These are phyloP conservation scores for Choreutis nemorana DNA, from an alignment of 2,888 invertebrate genomes.

Conservation along the genomic window DNA sequence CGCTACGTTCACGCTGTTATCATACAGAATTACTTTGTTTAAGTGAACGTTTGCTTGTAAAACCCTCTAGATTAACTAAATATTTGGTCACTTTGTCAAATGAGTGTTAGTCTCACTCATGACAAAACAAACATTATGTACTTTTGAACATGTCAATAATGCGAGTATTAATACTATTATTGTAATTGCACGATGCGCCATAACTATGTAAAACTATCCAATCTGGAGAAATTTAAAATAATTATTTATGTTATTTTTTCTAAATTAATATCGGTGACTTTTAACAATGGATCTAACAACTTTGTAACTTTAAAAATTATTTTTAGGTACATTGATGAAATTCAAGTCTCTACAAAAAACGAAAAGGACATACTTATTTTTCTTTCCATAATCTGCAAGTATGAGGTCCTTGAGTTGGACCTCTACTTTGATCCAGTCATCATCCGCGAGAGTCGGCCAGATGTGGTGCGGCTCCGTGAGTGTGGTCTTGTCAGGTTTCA, in stretches of 20 bases:
- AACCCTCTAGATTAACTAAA: no score
- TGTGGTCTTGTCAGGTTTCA: conserved; percentile 99
- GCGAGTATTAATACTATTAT: no score
- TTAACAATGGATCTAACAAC: background rate
- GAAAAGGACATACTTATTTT: conserved; percentile 83
- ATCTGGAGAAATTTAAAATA: no score
- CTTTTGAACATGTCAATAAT: no score
- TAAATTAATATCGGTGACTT: background rate
- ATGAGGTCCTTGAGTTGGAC: conserved; percentile 98
- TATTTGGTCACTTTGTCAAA: no score
- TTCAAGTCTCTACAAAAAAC: background rate
- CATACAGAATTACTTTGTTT: background rate
- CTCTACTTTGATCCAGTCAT: conserved; percentile 99
- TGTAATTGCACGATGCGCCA: no score
- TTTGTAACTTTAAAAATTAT: no score
- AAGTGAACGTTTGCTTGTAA: no score
- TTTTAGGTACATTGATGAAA: background rate
- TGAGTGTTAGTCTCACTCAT: no score
- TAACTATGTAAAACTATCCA: no score
- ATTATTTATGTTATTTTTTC: background rate
- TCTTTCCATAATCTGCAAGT: conserved; percentile 98
- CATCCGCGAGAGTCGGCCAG: conserved; percentile 97
- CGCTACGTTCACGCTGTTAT: conserved; percentile 90
- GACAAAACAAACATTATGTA: no score
- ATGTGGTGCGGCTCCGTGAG: conserved; percentile 99